Conservation (phyloP, 2,797 vertebrate genomes). For the Leuciscus waleckii region DNA sequence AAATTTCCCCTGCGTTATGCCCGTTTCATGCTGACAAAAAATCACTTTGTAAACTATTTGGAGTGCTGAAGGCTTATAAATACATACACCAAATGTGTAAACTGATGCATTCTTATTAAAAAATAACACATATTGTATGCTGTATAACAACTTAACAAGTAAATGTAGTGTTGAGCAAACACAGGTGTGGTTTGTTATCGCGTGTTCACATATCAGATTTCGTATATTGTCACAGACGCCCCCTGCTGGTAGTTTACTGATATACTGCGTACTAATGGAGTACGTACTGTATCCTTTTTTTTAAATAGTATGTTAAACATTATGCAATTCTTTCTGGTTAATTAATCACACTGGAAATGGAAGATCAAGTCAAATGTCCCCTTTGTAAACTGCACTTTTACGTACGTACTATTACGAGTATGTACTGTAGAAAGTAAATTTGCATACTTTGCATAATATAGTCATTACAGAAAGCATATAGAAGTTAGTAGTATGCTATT, state of each 20-base stretch:
- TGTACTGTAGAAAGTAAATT: not conserved
- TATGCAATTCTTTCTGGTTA: not conserved
- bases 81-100: not conserved
- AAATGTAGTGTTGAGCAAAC: not conserved
- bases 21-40: not conserved
- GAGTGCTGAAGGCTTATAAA: not conserved
- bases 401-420: not conserved
- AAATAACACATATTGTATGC: not conserved
- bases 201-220: not conserved
- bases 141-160: not conserved
- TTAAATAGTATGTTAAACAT: not conserved
- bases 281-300: not conserved
- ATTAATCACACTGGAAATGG: not conserved
- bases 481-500: not conserved
- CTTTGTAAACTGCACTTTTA: not conserved
- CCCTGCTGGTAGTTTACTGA: slow-evolving; percentile 8
- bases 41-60: slow-evolving; percentile 20
- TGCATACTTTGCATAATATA: not conserved
- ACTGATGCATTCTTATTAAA: not conserved
- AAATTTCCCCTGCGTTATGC: not conserved
- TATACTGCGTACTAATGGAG: not conserved
- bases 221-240: slow-evolving; percentile 19
- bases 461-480: not conserved
- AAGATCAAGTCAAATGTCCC: not conserved
- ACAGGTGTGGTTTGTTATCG: not conserved